Base-by-base conservation (phyloP, 2,113 vertebrate genomes). In the Ptilorrhoa leucosticta region DNA sequence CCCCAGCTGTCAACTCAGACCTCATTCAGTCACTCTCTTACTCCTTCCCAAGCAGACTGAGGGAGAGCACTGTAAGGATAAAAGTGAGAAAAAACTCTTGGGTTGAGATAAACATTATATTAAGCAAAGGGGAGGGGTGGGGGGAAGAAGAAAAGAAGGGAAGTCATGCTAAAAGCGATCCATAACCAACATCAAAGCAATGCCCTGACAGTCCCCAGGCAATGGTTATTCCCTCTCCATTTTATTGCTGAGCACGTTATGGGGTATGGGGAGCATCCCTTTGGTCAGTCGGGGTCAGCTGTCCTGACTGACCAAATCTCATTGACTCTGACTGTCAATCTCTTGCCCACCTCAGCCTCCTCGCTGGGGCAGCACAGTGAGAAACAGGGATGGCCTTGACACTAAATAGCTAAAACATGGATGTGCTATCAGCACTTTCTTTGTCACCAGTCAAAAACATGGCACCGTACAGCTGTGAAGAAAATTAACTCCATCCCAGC, bases 351-450 rank as follows among this genome's bases (percentile, higher is more conserved):
- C 24, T 48, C 56, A 54, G 13, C 22, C 39, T 37, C 7, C 33
- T 27, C 44, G 20, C 70, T 57, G 65, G 31, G 37, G 23, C 9
- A 37, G 24, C 45, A 45, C 16, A 82, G 45, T 30, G 24, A 73
- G 48, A 77, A 60, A 31, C 18, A 35, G 40, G 30, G 12, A 21
- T 33, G 35, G 15, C 35, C 48, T 48, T 56, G 53, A 42, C 20
- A 33, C 13, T 16, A 22, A 27, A 40, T 1, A 53, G n/a, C n/a
- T 84, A 8, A 69, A 84, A 39, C 15, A 31, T 0, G 0, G 9
- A 11, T 72, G 26, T 54, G 17, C 23, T 60, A 10, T n/a, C 53
- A 80, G 35, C 26, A n/a, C 17, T 50, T 79, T 79, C 42, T 61
- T 63, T 13, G 21, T 71, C 11, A 77, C 13, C 7, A 28, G 1